A percentile compares a stretch with the other conserved stretches of the same genome.
Conservation (phyloP, 2,797 vertebrate species). For the Poliocrania exsul region DNA sequence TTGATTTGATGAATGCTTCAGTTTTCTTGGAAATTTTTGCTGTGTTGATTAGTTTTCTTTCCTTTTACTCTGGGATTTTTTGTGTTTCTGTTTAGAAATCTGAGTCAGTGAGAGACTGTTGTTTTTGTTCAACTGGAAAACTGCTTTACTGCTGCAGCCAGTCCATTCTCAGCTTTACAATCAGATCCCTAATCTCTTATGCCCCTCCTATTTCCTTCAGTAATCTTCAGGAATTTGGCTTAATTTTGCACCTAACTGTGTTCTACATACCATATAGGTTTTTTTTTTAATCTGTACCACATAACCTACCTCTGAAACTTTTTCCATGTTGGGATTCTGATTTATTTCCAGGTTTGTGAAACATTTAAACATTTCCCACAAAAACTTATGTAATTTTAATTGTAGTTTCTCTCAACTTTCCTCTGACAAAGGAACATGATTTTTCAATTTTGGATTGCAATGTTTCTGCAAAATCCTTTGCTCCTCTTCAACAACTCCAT, state of each 20-base stretch:
- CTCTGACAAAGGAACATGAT: neutral
- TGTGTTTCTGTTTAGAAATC: neutral
- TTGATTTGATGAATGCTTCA: neutral
- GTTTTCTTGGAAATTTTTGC: neutral
- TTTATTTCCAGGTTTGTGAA: neutral
- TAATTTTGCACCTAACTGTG: neutral
- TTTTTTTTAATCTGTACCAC: neutral
- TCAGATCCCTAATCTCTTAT: neutral
- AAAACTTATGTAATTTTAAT: neutral
- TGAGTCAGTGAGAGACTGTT: neutral
- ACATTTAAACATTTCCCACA: neutral
- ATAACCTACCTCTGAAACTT: neutral
- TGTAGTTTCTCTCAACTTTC: neutral
- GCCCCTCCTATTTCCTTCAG: neutral
- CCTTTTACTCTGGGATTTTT: neutral
- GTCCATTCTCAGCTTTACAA: neutral
- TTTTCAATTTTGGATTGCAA: constrained; percentile 40
- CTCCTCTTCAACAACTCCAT: constrained; percentile 35
- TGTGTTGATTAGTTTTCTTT: neutral
- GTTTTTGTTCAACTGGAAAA: neutral
- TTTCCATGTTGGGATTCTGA: neutral
- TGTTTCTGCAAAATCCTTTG: constrained; percentile 41
- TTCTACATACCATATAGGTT: neutral
- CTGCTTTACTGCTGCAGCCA: neutral
- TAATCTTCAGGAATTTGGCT: neutral